phyloP scores from a whole-genome alignment of 2,797 vertebrate genomes.

The Lepilemur septentrionalis region DNA sequence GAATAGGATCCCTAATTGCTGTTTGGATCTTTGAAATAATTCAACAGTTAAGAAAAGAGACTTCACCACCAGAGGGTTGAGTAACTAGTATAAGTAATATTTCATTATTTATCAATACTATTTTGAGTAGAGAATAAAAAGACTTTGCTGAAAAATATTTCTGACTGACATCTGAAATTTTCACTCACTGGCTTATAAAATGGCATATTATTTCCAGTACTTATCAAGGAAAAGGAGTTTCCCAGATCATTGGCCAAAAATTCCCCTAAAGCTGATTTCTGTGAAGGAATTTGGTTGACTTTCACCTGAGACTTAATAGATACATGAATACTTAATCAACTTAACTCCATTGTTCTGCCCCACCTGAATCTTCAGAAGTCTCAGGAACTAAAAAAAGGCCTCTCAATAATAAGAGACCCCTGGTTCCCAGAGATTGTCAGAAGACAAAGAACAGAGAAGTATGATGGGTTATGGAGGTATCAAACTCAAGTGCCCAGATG shows the following conservation, averaged over 20 bases:
- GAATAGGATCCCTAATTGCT: not conserved
- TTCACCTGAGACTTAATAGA: not conserved
- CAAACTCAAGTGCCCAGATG: not conserved
- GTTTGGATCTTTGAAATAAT: not conserved
- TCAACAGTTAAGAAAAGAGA: not conserved
- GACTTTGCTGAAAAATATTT: conserved; percentile 12
- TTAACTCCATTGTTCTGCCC: not conserved
- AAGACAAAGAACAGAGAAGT: not conserved
- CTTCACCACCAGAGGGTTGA: not conserved
- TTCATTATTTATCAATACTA: not conserved
- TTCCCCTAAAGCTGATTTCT: not conserved
- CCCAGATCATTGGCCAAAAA: not conserved
- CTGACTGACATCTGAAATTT: not conserved
- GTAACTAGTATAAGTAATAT: not conserved
- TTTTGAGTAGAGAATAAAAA: not conserved
- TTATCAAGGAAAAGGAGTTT: not conserved
- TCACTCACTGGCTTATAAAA: not conserved
- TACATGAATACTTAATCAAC: not conserved
- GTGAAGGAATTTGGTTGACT: not conserved
- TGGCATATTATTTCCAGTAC: not conserved
- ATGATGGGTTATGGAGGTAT: not conserved
- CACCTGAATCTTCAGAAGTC: not conserved
- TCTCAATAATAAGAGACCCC: not conserved
- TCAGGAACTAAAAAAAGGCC: not conserved
- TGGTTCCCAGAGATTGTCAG: not conserved